These are phyloP conservation scores for Heteropelma amictum DNA, from an alignment of 2,888 invertebrate species.

Conservation along the genomic window DNA sequence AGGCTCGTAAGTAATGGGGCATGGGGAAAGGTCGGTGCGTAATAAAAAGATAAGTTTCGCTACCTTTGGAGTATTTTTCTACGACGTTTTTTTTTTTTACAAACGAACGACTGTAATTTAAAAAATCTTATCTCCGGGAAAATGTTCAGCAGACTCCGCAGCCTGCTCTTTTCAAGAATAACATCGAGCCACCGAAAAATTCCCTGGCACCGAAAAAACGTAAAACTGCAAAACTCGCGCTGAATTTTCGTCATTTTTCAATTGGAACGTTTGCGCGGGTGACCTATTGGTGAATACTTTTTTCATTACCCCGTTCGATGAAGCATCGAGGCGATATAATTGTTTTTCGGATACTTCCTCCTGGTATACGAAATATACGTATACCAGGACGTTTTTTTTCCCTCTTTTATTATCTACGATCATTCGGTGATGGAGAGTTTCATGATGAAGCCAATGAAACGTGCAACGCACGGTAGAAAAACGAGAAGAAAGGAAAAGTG, in stretches of 20 bases:
- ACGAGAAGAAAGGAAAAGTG: not conserved
- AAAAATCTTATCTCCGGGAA: not conserved
- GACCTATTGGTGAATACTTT: too few relatives aligned
- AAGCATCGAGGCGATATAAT: constrained; percentile 5
- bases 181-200: too few relatives aligned
- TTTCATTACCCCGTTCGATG: not conserved
- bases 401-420: too few relatives aligned
- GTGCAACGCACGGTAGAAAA: not conserved
- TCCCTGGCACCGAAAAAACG: too few relatives aligned
- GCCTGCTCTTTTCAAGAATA: too few relatives aligned
- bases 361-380: not conserved
- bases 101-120: not conserved
- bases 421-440: not conserved
- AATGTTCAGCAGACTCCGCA: too few relatives aligned
- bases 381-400: not conserved
- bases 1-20: not conserved
- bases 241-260: not conserved
- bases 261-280: not conserved
- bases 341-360: too few relatives aligned
- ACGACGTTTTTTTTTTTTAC: not conserved
- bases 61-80: not conserved
- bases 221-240: not conserved
- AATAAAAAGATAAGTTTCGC: not conserved
- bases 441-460: constrained; percentile 4
- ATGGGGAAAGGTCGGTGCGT: not conserved